Base-by-base conservation (phyloP, 2,888 invertebrate genomes). In the Hololepta plana region DNA sequence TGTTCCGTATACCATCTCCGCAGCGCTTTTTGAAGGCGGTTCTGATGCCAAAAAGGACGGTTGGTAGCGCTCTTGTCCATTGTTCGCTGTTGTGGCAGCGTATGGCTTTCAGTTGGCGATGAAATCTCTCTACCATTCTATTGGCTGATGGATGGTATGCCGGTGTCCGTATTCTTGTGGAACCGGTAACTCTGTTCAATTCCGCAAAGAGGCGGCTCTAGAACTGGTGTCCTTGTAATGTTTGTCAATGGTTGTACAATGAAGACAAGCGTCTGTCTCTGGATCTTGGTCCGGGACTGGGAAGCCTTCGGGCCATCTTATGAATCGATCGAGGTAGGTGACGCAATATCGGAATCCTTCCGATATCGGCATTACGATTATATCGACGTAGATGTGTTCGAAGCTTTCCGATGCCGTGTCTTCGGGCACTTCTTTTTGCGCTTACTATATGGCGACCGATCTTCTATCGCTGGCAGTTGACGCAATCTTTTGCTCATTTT, bases 311-410 rank as follows among this genome's bases (percentile, higher is more conserved):
- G 44, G 41, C 44, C 46, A 49, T 6, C 40, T 27, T 3, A 41
- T 32, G 30, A 43, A 46, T 2, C 45, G 13, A 26, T 52, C 47
- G 4, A 47, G 38, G 6, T 36, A 33, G 1, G 48, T 49, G 1
- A 49, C 35, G 12, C 40, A 41, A 29, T 48, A 51, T 6, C 32
- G 26, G 25, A 33, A 42, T 6, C 34, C 41, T 6, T 36, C 1
- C 2, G 28, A 4, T 10, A 53, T 49, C 6, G 56, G 31, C 0
- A 54, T 54, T 2, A 58, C 43, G 3, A 59, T 35, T n/a, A n/a
- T n/a, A 35, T 58, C 53, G 3, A 57, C 37, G 35, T 57, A 52
- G 4, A 56, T 38, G 29, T 53, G 49, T 3, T 37, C 30, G 34
- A 57, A 53, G 9, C 51, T 34, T 4, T 20, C 27, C 10, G 33